A percentile compares a stretch with the other conserved stretches of the same genome.
Evolutionary conservation across 2,113 vertebrate species (phyloP).

Genomic region (Mormoops blainvillei): DNA sequence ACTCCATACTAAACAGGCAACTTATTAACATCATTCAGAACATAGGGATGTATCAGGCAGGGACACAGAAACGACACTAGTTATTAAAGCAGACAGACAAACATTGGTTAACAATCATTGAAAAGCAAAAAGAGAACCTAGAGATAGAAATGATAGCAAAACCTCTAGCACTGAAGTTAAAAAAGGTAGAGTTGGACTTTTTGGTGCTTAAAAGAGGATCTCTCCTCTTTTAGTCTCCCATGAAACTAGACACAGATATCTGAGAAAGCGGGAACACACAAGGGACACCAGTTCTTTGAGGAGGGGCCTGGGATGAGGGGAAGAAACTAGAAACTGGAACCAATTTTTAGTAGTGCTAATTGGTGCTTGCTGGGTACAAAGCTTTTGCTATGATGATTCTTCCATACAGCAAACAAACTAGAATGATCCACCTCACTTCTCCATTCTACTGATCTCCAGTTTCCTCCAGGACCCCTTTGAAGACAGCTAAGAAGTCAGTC

Average conservation of each 20-base stretch:
- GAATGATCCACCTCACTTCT: neutral
- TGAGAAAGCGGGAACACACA: neutral
- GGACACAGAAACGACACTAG: neutral
- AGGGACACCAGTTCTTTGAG: neutral
- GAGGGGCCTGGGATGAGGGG: neutral
- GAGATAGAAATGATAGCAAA: neutral
- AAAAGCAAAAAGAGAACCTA: neutral
- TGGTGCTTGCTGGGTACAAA: neutral
- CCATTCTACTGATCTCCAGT: fast-evolving
- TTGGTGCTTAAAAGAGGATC: too few species aligned
- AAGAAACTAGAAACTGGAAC: neutral
- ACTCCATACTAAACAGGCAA: neutral
- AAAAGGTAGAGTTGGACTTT: neutral
- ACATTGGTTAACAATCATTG: neutral
- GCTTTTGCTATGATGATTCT: neutral
- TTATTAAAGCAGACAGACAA: neutral
- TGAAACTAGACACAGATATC: neutral
- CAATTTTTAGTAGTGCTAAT: neutral
- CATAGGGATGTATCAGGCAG: neutral
- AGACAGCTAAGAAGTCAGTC: neutral
- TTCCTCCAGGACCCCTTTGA: neutral
- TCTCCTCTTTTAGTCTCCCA: too few species aligned
- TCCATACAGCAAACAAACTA: neutral
- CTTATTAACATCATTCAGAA: neutral
- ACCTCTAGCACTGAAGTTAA: neutral